Evolutionary conservation across 1,140 invertebrate species (phyloP), one percentile per base, ranked within the genome.

Genomic region (Drusus annulatus): DNA sequence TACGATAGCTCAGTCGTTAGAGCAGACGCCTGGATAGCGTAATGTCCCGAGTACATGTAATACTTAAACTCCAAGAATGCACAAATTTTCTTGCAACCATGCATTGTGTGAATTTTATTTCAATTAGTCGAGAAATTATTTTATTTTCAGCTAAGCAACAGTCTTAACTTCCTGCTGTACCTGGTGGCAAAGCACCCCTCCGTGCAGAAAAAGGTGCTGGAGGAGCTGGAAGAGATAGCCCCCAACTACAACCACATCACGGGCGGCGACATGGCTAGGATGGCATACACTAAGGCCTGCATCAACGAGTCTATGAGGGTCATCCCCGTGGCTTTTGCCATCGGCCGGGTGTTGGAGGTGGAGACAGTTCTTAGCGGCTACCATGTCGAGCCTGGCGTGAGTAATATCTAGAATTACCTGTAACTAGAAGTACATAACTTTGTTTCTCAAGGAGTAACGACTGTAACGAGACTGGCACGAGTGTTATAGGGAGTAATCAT

Each of bases 271-370:
- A 86, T 97, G 2, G 88, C 91, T 2, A 91, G 92, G 51, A 92
- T 95, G 50, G 90, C 91, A 3, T 97, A 97, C 85, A 90, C 97
- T 0, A 94, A 94, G 83, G 96, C 96, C 2, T 98, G 96, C 84
- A 92, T 98, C 3, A 94, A 93, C 71, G 97, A 99, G 91, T 91
- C 94, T 0, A 97, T 97, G 85, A 91, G 95, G 82, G 85, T 98
- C 36, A 90, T 94, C 56, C 96, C 97, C 1, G 96, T 96, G 16
- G 94, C 96, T 2, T 93, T 96, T 3, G 95, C 94, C 82, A 90
- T 98, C 50, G 94, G 94, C 0, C 90, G 98, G 82, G 93, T 98
- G 31, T 86, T 96, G 13, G 94, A 96, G 74, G 89, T 93, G 78
- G 93, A 97, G 23, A 91, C 96, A 85, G 91, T 93, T 52, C 88